Percentiles rank a stretch among this genome's conserved stretches.
Evolutionary conservation across 2,888 invertebrate species (phyloP).

Genomic region (Lasioglossum pauxillum): DNA sequence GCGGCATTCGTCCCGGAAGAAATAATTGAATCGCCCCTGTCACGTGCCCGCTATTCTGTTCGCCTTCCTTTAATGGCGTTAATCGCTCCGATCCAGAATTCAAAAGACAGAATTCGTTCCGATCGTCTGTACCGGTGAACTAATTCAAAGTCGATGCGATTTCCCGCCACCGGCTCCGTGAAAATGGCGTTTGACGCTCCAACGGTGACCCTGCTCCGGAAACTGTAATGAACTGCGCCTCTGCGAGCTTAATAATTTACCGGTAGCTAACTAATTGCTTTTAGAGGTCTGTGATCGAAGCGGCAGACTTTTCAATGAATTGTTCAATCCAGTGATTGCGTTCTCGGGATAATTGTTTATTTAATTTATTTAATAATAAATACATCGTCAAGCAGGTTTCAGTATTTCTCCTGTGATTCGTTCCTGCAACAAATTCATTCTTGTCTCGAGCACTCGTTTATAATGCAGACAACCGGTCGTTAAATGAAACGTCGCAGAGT

Average conservation of each 20-base stretch:
- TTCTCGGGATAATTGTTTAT: not conserved
- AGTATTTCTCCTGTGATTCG: not conserved
- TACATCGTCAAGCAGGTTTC: not conserved
- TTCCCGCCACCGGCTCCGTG: not conserved
- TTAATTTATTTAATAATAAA: not conserved
- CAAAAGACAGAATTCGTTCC: not conserved
- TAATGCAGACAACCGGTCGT: not conserved
- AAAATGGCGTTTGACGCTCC: not conserved
- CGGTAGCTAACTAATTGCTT: not conserved
- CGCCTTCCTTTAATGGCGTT: not conserved
- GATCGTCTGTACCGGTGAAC: not conserved
- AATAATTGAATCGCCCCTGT: slow-evolving; percentile 45
- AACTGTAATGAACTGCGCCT: not conserved
- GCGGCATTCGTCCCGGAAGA: slow-evolving; percentile 29
- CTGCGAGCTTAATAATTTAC: not conserved
- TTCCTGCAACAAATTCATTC: not conserved
- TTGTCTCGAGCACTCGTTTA: not conserved
- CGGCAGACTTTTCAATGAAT: not conserved
- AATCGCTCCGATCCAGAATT: not conserved
- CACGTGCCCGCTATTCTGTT: slow-evolving; percentile 22
- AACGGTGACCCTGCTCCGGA: not conserved
- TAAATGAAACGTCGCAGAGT: not conserved
- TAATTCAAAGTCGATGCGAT: not conserved
- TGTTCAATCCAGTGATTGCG: not conserved
- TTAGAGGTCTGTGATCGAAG: not conserved